These are phyloP conservation scores for Cydia splendana DNA, from an alignment of 1,140 invertebrate species.

Conservation along the genomic window DNA sequence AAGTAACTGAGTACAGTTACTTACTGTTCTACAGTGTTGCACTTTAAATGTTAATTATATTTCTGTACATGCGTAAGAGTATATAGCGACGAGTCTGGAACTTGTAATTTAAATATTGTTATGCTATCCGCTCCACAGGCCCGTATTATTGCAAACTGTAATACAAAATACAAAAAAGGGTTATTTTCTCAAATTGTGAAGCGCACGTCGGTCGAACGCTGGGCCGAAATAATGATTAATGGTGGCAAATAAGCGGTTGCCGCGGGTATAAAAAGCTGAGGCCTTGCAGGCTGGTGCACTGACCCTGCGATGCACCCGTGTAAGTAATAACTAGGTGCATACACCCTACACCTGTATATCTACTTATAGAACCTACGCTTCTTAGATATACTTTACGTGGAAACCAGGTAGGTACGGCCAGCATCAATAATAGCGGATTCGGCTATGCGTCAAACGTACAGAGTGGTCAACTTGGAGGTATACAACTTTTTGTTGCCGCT, in stretches of 20 bases:
- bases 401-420: background rate
- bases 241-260: slow-evolving; percentile 77
- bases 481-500: too few species aligned
- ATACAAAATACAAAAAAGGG: slow-evolving; percentile 71
- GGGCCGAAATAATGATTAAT: slow-evolving; percentile 79
- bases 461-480: too few species aligned
- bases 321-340: slow-evolving; percentile 14
- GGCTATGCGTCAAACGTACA: too few species aligned
- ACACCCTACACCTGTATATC: background rate
- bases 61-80: background rate
- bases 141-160: slow-evolving; percentile 46
- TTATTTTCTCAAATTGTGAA: slow-evolving; percentile 76
- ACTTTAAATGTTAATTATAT: too few species aligned
- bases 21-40: too few species aligned
- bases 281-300: slow-evolving; percentile 34
- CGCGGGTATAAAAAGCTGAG: slow-evolving; percentile 59
- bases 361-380: background rate
- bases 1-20: too few species aligned
- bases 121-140: slow-evolving; percentile 43
- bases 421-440: too few species aligned
- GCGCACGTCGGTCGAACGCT: slow-evolving; percentile 53
- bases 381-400: background rate
- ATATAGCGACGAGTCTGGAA: background rate
- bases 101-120: slow-evolving; percentile 50
- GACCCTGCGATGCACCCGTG: slow-evolving; percentile 13